These are phyloP conservation scores for Mastacembelus armatus DNA, from an alignment of 2,797 vertebrate genomes.

Conservation along the genomic window DNA sequence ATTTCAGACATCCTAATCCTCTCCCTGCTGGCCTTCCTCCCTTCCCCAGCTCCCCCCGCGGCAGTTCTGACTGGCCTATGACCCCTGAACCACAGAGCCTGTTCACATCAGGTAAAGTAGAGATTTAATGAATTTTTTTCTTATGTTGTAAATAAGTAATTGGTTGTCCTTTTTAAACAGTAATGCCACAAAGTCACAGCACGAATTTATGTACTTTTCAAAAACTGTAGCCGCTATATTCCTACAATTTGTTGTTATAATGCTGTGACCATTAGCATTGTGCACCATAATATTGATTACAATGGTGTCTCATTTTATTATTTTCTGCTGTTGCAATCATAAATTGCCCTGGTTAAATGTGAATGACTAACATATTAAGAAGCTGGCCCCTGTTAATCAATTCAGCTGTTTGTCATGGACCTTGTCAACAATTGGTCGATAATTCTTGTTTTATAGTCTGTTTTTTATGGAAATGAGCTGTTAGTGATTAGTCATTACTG, in stretches of 20 bases:
- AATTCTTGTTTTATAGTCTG: neutral
- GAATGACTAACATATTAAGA: neutral
- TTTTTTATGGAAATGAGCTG: neutral
- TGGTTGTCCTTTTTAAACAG: neutral
- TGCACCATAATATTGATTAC: neutral
- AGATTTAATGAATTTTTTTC: neutral
- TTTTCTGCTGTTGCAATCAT: neutral
- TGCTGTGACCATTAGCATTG: neutral
- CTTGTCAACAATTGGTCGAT: neutral
- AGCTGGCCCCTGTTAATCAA: neutral
- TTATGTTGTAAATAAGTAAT: neutral
- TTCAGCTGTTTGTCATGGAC: neutral
- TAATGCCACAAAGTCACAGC: neutral
- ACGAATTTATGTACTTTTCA: neutral
- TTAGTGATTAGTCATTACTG: neutral
- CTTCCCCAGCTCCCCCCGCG: constrained; percentile 91
- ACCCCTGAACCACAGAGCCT: constrained; percentile 98
- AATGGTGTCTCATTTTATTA: neutral
- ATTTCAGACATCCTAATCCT: constrained; percentile 98
- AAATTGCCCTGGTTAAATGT: neutral
- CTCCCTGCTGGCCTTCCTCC: constrained; percentile 93
- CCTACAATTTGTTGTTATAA: constrained; percentile 20
- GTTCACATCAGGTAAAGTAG: constrained; percentile 93
- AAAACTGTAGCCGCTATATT: constrained; percentile 14
- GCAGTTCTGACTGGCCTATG: constrained; percentile 94